Evolutionary conservation across 2,888 invertebrate genomes (phyloP).

Genomic region (Gymnocheta viridis): DNA sequence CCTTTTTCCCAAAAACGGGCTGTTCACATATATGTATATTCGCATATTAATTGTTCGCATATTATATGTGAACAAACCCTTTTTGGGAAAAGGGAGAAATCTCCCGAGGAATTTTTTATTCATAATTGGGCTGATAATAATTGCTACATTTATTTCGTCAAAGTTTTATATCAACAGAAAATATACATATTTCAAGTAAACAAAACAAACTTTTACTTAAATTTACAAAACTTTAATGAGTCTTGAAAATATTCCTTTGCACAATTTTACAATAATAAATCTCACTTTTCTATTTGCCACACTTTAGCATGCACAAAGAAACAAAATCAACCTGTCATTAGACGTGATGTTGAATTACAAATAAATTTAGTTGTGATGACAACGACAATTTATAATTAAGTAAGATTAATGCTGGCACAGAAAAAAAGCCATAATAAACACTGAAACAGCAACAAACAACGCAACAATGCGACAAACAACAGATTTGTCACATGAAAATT

Average conservation of each 20-base stretch:
- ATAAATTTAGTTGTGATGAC: slow-evolving; percentile 8
- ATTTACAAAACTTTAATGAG: not conserved
- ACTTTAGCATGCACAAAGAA: slow-evolving; percentile 35
- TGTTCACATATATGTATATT: too few relatives aligned
- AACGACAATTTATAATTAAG: slow-evolving; percentile 41
- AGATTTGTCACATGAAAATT: not conserved
- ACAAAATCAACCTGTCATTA: slow-evolving; percentile 39
- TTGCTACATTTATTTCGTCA: too few relatives aligned
- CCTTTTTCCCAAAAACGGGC: too few relatives aligned
- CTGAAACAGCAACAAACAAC: not conserved
- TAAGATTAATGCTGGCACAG: slow-evolving; percentile 31
- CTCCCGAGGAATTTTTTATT: too few relatives aligned
- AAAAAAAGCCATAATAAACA: not conserved
- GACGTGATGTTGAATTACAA: slow-evolving; percentile 30
- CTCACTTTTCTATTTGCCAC: slow-evolving; percentile 16
- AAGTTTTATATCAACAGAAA: not conserved
- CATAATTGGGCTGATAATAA: too few relatives aligned
- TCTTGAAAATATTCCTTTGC: not conserved
- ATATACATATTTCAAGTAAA: not conserved
- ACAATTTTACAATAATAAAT: not conserved
- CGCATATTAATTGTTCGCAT: too few relatives aligned
- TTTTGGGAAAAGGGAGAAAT: too few relatives aligned
- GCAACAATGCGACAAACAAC: not conserved
- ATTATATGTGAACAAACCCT: too few relatives aligned
- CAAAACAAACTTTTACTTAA: not conserved